These are phyloP conservation scores for Laterallus jamaicensis DNA, from an alignment of 2,113 vertebrate species.

Conservation along the genomic window DNA sequence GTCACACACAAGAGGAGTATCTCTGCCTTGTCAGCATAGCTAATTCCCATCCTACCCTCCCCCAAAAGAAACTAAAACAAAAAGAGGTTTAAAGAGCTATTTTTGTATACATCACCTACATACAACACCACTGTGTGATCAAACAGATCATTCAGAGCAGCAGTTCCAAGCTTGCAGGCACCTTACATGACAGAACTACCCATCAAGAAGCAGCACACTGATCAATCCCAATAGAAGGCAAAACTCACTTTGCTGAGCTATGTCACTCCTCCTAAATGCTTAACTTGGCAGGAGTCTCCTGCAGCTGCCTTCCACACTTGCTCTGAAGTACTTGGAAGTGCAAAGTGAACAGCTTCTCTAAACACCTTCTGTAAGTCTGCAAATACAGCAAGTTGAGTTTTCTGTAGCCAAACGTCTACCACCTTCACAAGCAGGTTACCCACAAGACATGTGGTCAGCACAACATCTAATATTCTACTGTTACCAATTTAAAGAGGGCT, in stretches of 20 bases:
- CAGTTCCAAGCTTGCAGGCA: neutral
- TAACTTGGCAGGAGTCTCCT: neutral
- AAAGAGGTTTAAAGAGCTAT: neutral
- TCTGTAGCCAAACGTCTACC: neutral
- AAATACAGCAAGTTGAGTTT: neutral
- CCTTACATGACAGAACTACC: neutral
- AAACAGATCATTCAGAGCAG: neutral
- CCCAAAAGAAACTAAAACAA: neutral
- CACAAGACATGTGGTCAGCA: neutral
- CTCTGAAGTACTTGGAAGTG: neutral
- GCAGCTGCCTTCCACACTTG: neutral
- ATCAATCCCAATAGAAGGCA: neutral
- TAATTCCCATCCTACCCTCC: neutral
- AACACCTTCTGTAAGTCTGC: neutral
- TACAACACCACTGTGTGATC: neutral
- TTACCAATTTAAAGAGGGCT: neutral
- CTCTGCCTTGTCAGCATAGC: neutral
- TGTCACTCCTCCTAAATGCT: neutral
- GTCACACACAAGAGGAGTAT: fast-evolving
- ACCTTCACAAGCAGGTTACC: neutral
- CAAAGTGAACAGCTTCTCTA: neutral
- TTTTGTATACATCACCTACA: constrained; percentile 14
- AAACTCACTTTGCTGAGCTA: neutral
- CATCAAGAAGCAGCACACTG: neutral
- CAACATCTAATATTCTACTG: neutral